A percentile compares a stretch with the other conserved stretches of the same genome.
phyloP scores from a whole-genome alignment of 2,113 vertebrate genomes.

The Charina bottae region DNA sequence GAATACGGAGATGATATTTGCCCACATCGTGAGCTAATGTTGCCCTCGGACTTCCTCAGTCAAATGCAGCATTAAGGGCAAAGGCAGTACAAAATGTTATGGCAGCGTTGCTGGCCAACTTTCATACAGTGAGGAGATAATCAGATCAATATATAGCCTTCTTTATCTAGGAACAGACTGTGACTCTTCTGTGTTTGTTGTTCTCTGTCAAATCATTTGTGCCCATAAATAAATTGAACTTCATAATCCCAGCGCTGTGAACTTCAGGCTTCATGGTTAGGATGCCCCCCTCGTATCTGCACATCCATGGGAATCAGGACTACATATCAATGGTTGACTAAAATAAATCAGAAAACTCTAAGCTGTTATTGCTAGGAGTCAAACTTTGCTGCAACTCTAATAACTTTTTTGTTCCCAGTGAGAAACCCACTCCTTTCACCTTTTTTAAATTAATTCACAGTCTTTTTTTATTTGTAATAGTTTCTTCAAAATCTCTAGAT shows the following conservation, averaged over 20 bases:
- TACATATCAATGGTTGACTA: background rate
- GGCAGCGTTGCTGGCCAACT: slow-evolving; percentile 35
- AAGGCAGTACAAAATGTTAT: slow-evolving; percentile 30
- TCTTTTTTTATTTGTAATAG: background rate
- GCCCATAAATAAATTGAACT: slow-evolving; percentile 2
- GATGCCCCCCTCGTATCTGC: background rate
- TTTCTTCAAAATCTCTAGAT: background rate
- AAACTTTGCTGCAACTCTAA: background rate
- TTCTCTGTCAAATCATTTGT: background rate
- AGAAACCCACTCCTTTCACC: background rate
- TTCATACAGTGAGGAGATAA: slow-evolving; percentile 1
- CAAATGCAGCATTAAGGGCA: slow-evolving; percentile 37
- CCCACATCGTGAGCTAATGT: slow-evolving; percentile 38
- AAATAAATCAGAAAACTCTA: background rate
- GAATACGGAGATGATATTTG: slow-evolving; percentile 50
- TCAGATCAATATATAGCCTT: slow-evolving; percentile 16
- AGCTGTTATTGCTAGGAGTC: background rate
- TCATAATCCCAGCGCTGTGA: background rate
- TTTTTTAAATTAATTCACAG: slow-evolving; percentile 1
- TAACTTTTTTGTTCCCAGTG: background rate
- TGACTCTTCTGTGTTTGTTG: background rate
- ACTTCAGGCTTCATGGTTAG: background rate
- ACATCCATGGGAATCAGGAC: background rate
- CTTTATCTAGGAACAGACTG: slow-evolving; percentile 11
- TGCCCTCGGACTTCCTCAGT: slow-evolving; percentile 44